phyloP scores from a whole-genome alignment of 2,113 vertebrate genomes.

The Otus sunia region DNA sequence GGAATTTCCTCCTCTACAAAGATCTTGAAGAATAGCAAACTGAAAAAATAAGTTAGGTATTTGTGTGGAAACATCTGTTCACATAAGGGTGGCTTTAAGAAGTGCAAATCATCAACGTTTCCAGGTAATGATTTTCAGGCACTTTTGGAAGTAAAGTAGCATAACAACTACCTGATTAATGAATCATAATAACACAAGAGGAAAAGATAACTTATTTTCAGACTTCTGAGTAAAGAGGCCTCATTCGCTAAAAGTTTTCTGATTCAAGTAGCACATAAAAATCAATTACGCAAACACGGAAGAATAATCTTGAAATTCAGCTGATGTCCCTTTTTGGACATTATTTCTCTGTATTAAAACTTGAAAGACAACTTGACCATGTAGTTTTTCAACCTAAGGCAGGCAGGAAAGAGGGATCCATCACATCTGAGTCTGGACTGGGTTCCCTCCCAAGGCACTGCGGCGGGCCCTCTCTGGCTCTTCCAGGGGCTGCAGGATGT shows the following conservation, averaged over 20 bases:
- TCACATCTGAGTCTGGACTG: not conserved
- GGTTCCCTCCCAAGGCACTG: not conserved
- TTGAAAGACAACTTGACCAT: not conserved
- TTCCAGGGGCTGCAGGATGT: not conserved
- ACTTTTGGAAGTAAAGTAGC: not conserved
- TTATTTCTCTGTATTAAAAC: not conserved
- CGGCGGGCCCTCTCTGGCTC: fast-evolving
- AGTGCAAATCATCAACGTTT: not conserved
- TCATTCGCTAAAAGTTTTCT: not conserved
- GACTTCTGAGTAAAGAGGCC: not conserved
- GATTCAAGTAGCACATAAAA: not conserved
- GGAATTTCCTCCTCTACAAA: not conserved
- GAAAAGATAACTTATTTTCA: not conserved
- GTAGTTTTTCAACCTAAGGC: not conserved
- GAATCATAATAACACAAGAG: not conserved
- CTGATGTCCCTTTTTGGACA: not conserved
- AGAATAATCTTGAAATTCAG: not conserved
- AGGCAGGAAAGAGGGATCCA: not conserved
- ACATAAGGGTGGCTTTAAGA: not conserved
- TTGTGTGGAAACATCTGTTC: not conserved
- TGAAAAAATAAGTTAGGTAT: not conserved
- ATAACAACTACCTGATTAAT: not conserved
- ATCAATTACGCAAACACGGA: not conserved
- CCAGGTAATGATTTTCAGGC: not conserved
- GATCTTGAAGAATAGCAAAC: not conserved